phyloP scores from a whole-genome alignment of 2,888 invertebrate species.

The Epinotia demarniana region DNA sequence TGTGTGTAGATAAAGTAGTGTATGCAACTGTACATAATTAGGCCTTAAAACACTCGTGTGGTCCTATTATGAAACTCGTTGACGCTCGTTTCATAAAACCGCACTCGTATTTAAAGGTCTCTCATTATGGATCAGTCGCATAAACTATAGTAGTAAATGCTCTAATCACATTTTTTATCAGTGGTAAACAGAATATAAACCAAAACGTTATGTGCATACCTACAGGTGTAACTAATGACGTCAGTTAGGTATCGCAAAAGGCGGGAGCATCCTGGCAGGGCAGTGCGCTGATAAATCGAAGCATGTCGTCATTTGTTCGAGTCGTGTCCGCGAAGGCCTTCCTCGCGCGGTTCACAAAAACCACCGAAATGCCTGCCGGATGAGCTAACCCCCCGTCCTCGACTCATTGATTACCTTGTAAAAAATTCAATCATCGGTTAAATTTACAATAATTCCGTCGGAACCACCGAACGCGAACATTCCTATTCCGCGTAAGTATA shows the following conservation, averaged over 20 bases:
- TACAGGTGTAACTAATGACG: not conserved
- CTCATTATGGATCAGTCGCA: no score
- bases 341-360: constrained; percentile 77
- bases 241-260: constrained; percentile 7
- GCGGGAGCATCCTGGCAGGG: constrained; percentile 27
- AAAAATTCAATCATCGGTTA: constrained; percentile 79
- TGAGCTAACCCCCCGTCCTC: constrained; percentile 82
- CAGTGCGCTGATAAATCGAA: constrained; percentile 50
- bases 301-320: constrained; percentile 77
- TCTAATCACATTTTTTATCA: not conserved
- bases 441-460: constrained; percentile 71
- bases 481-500: constrained; percentile 53
- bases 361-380: constrained; percentile 80
- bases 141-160: no score
- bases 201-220: not conserved
- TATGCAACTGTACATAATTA: no score
- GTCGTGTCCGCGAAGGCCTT: constrained; percentile 80
- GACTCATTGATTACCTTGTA: constrained; percentile 81
- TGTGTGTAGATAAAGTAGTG: no score
- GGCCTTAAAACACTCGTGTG: no score
- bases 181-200: not conserved
- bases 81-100: no score
- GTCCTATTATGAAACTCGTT: no score
- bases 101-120: no score
- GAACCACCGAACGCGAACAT: constrained; percentile 66